Evolutionary conservation across 2,113 vertebrate species (phyloP).

Genomic region (Stigmatopora nigra): DNA sequence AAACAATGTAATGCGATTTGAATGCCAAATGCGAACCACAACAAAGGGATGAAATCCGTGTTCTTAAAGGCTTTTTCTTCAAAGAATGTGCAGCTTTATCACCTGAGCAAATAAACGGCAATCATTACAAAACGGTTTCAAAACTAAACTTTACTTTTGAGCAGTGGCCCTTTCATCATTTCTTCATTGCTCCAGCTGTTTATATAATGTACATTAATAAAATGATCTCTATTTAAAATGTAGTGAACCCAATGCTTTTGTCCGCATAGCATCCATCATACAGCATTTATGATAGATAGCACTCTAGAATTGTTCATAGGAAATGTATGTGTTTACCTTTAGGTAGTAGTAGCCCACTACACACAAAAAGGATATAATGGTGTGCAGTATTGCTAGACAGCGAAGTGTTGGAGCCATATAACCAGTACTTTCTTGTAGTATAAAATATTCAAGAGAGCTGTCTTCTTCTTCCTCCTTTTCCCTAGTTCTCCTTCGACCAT

Average conservation of each 20-base stretch:
- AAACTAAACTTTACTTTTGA: no score
- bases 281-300: background rate
- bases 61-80: no score
- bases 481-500: conserved; percentile 74
- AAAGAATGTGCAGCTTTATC: no score
- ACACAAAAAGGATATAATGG: conserved; percentile 91
- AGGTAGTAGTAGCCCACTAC: conserved; percentile 95
- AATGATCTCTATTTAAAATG: no score
- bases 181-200: no score
- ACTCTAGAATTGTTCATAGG: background rate
- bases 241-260: background rate
- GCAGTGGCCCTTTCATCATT: background rate
- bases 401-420: conserved; percentile 94
- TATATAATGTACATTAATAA: no score
- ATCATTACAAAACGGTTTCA: no score
- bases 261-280: background rate
- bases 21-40: no score
- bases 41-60: no score
- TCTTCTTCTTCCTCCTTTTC: conserved; percentile 82
- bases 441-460: conserved; percentile 85
- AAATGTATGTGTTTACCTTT: conserved; percentile 71
- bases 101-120: no score
- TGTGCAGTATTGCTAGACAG: conserved; percentile 86
- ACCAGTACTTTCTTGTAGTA: conserved; percentile 93
- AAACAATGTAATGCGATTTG: no score